Percentiles rank a stretch among this genome's conserved stretches.
Conservation (phyloP, 2,888 invertebrate species). For the Thumatha senex region DNA sequence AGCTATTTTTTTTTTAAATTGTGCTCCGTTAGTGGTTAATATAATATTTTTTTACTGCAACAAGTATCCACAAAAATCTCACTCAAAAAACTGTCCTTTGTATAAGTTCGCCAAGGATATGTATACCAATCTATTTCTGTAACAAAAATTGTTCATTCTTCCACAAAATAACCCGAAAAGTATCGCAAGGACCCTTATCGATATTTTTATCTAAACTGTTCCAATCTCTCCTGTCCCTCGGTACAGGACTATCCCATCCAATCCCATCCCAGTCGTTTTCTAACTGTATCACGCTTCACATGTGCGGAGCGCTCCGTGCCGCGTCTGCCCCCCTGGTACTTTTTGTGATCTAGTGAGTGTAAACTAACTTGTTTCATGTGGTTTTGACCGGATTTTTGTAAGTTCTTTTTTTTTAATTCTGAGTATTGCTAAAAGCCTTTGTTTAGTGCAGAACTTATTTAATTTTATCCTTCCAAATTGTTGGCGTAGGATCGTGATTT, state of each 20-base stretch:
- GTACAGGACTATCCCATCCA: not conserved
- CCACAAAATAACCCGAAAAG: slow-evolving; percentile 11
- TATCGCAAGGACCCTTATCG: slow-evolving; percentile 19
- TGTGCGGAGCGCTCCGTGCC: slow-evolving; percentile 38
- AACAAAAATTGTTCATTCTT: slow-evolving; percentile 6
- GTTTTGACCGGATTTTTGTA: slow-evolving; percentile 20
- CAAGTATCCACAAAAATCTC: no score
- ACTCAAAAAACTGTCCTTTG: no score
- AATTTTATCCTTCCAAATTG: no score
- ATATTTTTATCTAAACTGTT: slow-evolving; percentile 37
- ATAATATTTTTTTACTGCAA: no score
- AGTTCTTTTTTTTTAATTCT: slow-evolving; percentile 11
- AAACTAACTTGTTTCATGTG: slow-evolving; percentile 20
- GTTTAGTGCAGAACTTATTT: no score
- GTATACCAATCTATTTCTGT: no score
- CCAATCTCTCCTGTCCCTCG: slow-evolving; percentile 22
- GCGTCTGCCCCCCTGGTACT: slow-evolving; percentile 48
- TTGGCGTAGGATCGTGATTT: no score
- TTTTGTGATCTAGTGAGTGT: slow-evolving; percentile 39
- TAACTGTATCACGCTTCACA: slow-evolving; percentile 34
- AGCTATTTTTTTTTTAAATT: no score
- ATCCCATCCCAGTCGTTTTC: slow-evolving; percentile 35
- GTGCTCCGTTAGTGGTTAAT: no score
- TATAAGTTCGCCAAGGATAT: no score
- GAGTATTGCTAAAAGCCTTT: not conserved